phyloP scores from a whole-genome alignment of 1,140 invertebrate genomes.

The Oedothorax gibbosus region DNA sequence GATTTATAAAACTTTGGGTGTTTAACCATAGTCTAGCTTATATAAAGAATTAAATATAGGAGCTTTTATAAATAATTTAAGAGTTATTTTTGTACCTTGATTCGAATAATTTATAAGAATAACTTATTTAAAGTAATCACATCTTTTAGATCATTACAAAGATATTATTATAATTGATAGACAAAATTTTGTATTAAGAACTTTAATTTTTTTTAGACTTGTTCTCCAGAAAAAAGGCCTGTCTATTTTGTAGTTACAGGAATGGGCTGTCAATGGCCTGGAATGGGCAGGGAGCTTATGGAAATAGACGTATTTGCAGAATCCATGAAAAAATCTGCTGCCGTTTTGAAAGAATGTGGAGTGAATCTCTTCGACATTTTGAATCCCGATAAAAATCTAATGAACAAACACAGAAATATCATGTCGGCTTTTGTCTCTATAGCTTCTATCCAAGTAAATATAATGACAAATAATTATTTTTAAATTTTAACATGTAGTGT shows the following conservation, averaged over 20 bases:
- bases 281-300: conserved; percentile 90
- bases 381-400: neutral
- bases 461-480: no score
- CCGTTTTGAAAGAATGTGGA: conserved; percentile 79
- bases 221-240: conserved; percentile 69
- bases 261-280: conserved; percentile 96
- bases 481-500: no score
- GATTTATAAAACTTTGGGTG: no score
- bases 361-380: conserved; percentile 84
- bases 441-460: neutral
- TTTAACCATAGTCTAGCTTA: no score
- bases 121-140: no score
- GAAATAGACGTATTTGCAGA: conserved; percentile 81
- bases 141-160: no score
- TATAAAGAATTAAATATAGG: no score
- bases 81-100: no score
- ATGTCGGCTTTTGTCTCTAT: neutral
- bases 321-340: conserved; percentile 81
- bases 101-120: no score
- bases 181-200: neutral
- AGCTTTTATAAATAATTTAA: no score
- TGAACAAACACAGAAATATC: neutral
- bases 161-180: no score
- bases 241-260: conserved; percentile 95
- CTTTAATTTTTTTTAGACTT: neutral